Base-by-base conservation (phyloP, 1,140 invertebrate species). In the Nymphalis io region DNA sequence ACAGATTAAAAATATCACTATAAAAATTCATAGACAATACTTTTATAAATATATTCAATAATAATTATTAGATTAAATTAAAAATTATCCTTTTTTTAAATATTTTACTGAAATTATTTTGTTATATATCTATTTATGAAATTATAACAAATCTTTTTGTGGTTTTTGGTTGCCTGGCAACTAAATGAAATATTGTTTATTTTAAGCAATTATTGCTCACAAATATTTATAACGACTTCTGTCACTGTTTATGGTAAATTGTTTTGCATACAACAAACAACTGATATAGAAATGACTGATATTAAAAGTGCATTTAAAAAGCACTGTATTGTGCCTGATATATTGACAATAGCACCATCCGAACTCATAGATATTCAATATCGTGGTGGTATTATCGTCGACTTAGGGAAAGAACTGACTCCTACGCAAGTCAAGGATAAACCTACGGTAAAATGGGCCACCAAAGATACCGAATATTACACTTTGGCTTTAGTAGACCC, bases 401-500 rank as follows among this genome's bases (percentile, higher is more conserved):
- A 82, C 11, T 72, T 80, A 12, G 84, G 83, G 6, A 85, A 85
- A 60, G 87, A 88, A 66, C 72, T 89, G 18, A 90, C 87, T 42
- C 87, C 85, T 16, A 88, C 83, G 33, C 88, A 90, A 81, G 88
- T 89, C 3, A 90, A 91, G 74, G 83, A 91, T 74, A 81, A 79
- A 46, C 89, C 89, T 2, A 33, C 60, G 0, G 81, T 90, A 3
- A 85, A 84, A 79, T 90, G 88, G 87, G 78, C 86, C 2, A 72
- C 81, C n/a, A 88, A 89, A 72, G 83, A 88, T 46, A 74, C 77
- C 57, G 80, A 83, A 70, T 91, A 86, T 79, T 98, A 98, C 82
- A 96, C 96, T 27, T 88, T 98, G 3, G 94, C 95, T 68, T 95
- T 98, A 95, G 95, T 94, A 15, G 98, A 98, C 93, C 97, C 97